Evolutionary conservation across 2,888 invertebrate species (phyloP), one percentile per base, ranked within the genome.

Genomic region (Rhyacophila evoluta): DNA sequence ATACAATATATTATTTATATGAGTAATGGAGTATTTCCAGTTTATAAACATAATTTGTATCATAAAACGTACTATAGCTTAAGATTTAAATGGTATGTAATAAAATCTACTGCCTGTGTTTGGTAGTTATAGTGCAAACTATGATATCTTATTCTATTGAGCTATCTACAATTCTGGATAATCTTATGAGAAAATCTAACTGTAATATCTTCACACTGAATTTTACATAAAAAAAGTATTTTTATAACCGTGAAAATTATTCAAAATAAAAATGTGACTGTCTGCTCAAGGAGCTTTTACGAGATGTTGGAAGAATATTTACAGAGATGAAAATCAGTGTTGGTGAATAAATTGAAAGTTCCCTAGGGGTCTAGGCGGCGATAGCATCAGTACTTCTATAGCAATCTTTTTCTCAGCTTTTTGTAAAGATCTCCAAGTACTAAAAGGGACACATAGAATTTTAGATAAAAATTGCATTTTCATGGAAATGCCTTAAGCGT

Each of bases 311-410:
- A 55, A 55, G 55, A 55, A 55, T 55, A 55, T 55, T 55, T 55
- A 55, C 75, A 27, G 72, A 72, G 80, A 80, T 80, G 78, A 70
- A 78, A 75, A 80, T 80, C 80, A 72, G 37, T 72, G 74, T 41
- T 74, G 72, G 55, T 55, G 72, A 74, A 81, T 79, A 77, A 81
- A 81, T 79, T 79, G 76, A 79, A 81, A 81, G 71, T 75, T 81
- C 55, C 55, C 55, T 55, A 55, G 55, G 55, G 55, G 55, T 55
- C 55, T 55, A 55, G 55, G 55, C 55, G 55, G 55, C 55, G 55
- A 55, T 55, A 55, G 55, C 55, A 55, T 55, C 55, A 55, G 55
- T 19, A 55, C 55, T 55, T 55, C 55, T 55, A 55, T 25, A 0
- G 55, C 55, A 55, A 55, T 55, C 55, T 55, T 55, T 55, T 55